Percentiles rank a stretch among this genome's conserved stretches.
Evolutionary conservation across 2,888 invertebrate species (phyloP).

Genomic region (Volucella bombylans): DNA sequence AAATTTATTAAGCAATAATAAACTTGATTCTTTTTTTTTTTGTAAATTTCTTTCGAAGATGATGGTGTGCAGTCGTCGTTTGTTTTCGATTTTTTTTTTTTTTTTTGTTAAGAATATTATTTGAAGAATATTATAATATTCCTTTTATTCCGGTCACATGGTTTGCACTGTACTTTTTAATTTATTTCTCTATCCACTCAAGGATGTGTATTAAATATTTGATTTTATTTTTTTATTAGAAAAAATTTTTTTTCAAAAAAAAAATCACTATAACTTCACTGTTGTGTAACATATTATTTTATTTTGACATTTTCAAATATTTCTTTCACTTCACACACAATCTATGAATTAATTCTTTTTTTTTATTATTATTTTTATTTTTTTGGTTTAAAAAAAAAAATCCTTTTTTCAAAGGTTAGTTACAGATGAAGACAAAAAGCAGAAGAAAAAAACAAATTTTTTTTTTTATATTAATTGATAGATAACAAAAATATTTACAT

Average conservation of each 20-base stretch:
- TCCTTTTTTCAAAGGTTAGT: slow-evolving; percentile 31
- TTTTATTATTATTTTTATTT: slow-evolving; percentile 1
- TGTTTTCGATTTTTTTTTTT: slow-evolving; percentile 21
- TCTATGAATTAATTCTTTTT: slow-evolving; percentile 1
- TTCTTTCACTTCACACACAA: slow-evolving; percentile 18
- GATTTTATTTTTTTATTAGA: slow-evolving; percentile 7
- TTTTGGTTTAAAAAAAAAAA: not conserved
- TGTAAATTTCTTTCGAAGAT: not conserved
- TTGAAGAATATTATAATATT: slow-evolving; percentile 2
- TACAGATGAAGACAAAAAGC: slow-evolving; percentile 17
- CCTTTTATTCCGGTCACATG: slow-evolving; percentile 40
- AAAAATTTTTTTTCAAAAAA: slow-evolving; percentile 18
- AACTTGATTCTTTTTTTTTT: slow-evolving; percentile 2
- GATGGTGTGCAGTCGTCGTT: not conserved
- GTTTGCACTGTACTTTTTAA: slow-evolving; percentile 38
- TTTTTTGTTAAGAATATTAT: slow-evolving; percentile 14
- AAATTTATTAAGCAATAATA: slow-evolving; percentile 6
- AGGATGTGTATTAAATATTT: not conserved
- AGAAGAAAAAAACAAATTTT: slow-evolving; percentile 2
- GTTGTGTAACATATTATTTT: slow-evolving; percentile 43
- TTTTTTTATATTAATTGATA: not conserved
- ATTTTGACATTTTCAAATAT: slow-evolving; percentile 28
- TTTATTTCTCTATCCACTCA: not conserved
- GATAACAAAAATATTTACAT: slow-evolving; percentile 66
- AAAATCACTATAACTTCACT: slow-evolving; percentile 18